Percentiles rank a stretch among this genome's conserved stretches.
Conservation (phyloP, 1,140 invertebrate species). For the Rhopalosiphum padi region DNA sequence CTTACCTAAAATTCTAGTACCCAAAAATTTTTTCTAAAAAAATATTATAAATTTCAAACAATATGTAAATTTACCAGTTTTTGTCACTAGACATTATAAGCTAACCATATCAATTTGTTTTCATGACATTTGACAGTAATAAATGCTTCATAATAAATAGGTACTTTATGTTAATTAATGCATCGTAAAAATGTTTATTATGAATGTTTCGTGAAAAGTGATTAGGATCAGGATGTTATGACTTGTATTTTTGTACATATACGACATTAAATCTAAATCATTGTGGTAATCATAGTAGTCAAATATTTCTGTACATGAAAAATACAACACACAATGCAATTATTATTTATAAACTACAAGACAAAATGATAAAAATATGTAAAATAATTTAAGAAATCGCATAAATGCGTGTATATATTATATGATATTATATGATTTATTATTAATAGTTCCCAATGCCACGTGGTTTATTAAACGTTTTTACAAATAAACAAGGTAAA, state of each 20-base stretch:
- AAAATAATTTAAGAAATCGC: neutral
- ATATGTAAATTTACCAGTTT: neutral
- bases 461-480: neutral
- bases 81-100: neutral
- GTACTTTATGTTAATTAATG: slow-evolving; percentile 18
- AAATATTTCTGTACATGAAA: neutral
- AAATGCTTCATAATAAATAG: neutral
- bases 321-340: neutral
- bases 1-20: neutral
- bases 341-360: neutral
- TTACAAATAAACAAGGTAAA: neutral
- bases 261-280: neutral
- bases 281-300: neutral
- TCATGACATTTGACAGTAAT: neutral
- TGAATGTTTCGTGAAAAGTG: neutral
- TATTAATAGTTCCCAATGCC: neutral
- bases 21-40: neutral
- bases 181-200: slow-evolving; percentile 19
- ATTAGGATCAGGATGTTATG: neutral
- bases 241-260: neutral
- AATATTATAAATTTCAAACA: neutral
- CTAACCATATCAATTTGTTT: neutral
- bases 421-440: neutral
- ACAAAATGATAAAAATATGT: neutral
- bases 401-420: neutral